Base-by-base conservation (phyloP, 2,113 vertebrate species). In the Sula dactylatra region DNA sequence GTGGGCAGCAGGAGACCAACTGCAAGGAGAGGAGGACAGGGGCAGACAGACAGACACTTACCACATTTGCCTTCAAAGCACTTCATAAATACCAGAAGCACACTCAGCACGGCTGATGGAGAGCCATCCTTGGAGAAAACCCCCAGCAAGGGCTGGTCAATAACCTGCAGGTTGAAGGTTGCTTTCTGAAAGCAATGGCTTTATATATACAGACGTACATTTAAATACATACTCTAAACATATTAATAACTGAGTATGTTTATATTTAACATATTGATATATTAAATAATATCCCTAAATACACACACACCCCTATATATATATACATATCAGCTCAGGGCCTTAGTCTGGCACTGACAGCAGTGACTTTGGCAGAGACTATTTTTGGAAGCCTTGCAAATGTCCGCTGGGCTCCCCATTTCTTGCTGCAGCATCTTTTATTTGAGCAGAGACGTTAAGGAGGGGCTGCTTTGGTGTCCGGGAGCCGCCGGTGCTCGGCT, bases 401-500 rank as follows among this genome's bases (percentile, higher is more conserved):
- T 4, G 18, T 14, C 36, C 69, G 8, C 73, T 32, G 40, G 45
- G 6, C 8, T 4, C 36, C 8, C 36, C 3, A 2, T 32, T 74
- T 42, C 70, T 77, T 5, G 0, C 80, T 58, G 76, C 83, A 72
- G 54, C 20, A 1, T n/a, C 70, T 94, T 87, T 93, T 42, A 42
- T 81, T 50, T 58, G 67, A 83, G 54, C 34, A 38, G 22, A 76
- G 88, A n/a, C 11, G 0, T 49, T 61, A 11, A 52, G 25, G 44
- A 94, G 14, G 34, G 90, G 78, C 9, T 1, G 1, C 40, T 81
- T 73, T 6, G 2, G 70, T 0, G 0, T 11, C 80, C 3, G 0
- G 54, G 76, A 64, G 78, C 86, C 1, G 0, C 4, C 4, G 1
- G 54, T 77, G 81, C 87, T 54, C 4, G 0, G 6, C 25, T 81